A percentile compares a stretch with the other conserved stretches of the same genome.
Evolutionary conservation across 2,797 vertebrate genomes (phyloP).

Genomic region (Sebastes diaconus): DNA sequence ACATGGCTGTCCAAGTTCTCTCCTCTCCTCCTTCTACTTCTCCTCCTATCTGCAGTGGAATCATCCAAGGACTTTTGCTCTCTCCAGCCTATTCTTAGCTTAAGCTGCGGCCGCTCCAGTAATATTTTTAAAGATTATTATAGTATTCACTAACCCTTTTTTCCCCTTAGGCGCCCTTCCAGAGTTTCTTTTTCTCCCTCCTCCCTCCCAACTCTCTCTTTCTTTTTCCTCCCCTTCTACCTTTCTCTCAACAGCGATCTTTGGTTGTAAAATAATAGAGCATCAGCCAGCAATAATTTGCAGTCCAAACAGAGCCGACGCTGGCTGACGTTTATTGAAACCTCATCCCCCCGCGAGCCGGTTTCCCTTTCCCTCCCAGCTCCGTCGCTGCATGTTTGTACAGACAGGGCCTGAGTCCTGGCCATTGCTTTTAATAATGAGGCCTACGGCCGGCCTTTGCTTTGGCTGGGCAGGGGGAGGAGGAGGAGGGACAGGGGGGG

Average conservation of each 20-base stretch:
- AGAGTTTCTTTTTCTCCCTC: slow-evolving; percentile 64
- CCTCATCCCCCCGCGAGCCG: slow-evolving; percentile 90
- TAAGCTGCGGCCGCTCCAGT: slow-evolving; percentile 70
- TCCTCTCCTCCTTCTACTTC: slow-evolving; percentile 12
- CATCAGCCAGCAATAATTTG: slow-evolving; percentile 98
- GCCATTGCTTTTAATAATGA: slow-evolving; percentile 90
- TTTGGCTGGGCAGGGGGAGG: slow-evolving; percentile 76
- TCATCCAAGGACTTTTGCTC: slow-evolving; percentile 61
- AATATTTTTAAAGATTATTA: slow-evolving; percentile 88
- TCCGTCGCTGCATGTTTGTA: slow-evolving; percentile 86
- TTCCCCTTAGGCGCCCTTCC: slow-evolving; percentile 82
- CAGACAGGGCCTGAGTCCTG: slow-evolving; percentile 90
- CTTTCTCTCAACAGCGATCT: slow-evolving; percentile 88
- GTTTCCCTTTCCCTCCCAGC: slow-evolving; percentile 86
- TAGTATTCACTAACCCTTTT: slow-evolving; percentile 87
- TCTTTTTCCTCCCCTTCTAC: slow-evolving; percentile 67
- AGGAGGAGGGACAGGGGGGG: slow-evolving; percentile 64
- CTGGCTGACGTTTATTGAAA: slow-evolving; percentile 99
- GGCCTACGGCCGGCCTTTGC: slow-evolving; percentile 86
- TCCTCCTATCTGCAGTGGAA: slow-evolving; percentile 62
- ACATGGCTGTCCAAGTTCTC: slow-evolving; percentile 49
- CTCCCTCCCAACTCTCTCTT: slow-evolving; percentile 27
- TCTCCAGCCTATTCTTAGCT: slow-evolving; percentile 82
- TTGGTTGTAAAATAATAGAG: slow-evolving; percentile 96
- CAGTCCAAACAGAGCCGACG: slow-evolving; percentile 95